These are phyloP conservation scores for Sylvia borin DNA, from an alignment of 2,797 vertebrate species.

Conservation along the genomic window DNA sequence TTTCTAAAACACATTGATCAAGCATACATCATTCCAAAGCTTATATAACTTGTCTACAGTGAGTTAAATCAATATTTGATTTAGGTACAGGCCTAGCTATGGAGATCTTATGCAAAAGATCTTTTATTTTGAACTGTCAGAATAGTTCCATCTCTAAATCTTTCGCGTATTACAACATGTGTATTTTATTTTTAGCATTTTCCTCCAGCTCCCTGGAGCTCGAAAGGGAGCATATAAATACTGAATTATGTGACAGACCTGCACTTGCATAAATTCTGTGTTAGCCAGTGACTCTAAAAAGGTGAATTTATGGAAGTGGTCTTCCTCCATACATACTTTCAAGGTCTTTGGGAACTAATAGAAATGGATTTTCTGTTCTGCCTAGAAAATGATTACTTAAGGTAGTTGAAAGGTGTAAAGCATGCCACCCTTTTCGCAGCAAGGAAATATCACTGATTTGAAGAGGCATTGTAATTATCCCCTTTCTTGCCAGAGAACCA, in stretches of 20 bases:
- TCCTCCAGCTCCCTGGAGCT: slow-evolving; percentile 12
- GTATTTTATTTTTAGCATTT: slow-evolving; percentile 56
- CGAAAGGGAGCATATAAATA: slow-evolving; percentile 35
- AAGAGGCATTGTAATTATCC: not conserved
- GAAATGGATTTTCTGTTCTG: slow-evolving; percentile 56
- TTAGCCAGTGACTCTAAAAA: slow-evolving; percentile 13
- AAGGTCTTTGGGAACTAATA: slow-evolving; percentile 29
- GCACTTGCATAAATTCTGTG: slow-evolving; percentile 43
- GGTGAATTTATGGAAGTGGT: slow-evolving; percentile 29
- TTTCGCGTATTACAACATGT: not conserved
- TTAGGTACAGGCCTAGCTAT: not conserved
- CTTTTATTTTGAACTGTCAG: slow-evolving; percentile 31
- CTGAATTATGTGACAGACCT: slow-evolving; percentile 39
- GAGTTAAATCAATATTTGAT: slow-evolving; percentile 52
- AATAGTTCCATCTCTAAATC: slow-evolving; percentile 23
- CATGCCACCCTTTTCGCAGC: not conserved
- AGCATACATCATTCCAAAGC: not conserved
- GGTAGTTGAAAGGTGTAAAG: slow-evolving; percentile 18
- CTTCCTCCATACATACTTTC: not conserved
- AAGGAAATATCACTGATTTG: not conserved
- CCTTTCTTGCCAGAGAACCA: not conserved
- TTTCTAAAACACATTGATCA: slow-evolving; percentile 35
- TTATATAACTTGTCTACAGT: not conserved
- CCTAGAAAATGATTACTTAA: slow-evolving; percentile 17
- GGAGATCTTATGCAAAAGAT: not conserved